Base-by-base conservation (phyloP, 2,888 invertebrate genomes). In the Conus canariensis region DNA sequence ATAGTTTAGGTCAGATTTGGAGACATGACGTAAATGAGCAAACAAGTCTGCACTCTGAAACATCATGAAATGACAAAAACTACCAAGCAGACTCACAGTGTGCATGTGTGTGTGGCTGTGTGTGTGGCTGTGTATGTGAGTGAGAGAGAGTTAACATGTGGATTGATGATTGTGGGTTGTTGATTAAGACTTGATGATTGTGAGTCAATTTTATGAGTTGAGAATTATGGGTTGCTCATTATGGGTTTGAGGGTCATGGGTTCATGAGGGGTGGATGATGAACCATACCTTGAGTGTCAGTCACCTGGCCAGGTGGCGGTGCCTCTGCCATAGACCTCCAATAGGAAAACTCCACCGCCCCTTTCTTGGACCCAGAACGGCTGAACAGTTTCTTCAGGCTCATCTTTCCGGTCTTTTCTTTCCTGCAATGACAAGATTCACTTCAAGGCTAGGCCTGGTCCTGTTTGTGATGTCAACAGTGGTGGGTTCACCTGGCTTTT, bases 271-370 rank as follows among this genome's bases (percentile, higher is more conserved):
- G 16, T 64, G 60, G 8, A 30, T 80, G 77, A 30, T 80, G 45
- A 30, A 10, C 16, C 77, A 80, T 45, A 91, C 91, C 91, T 45
- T 91, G 90, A 60, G 19, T 88, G 56, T 90, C 91, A n/a, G 91
- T 91, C 25, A 91, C 91, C 10, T 88, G 88, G 12, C 91, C 91
- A 0, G 90, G 85, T 45, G 90, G 90, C 4, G 91, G 91, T 1
- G 91, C 25, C 67, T 58, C 88, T 25, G 88, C 83, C 88, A 90
- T 85, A 16, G 90, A 58, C n/a, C 59, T 70, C 3, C 89, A 60
- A 14, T 90, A 88, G 22, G 90, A 90, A 58, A 88, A 91, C 16
- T 88, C 90, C 30, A 74, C 25, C 12, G 82, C 88, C 16, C 56
- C 74, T 87, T 87, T 90, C 16, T 74, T 85, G 45, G 90, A 88